Conservation (phyloP, 1,140 invertebrate species). For the Leptinotarsa defecta region DNA sequence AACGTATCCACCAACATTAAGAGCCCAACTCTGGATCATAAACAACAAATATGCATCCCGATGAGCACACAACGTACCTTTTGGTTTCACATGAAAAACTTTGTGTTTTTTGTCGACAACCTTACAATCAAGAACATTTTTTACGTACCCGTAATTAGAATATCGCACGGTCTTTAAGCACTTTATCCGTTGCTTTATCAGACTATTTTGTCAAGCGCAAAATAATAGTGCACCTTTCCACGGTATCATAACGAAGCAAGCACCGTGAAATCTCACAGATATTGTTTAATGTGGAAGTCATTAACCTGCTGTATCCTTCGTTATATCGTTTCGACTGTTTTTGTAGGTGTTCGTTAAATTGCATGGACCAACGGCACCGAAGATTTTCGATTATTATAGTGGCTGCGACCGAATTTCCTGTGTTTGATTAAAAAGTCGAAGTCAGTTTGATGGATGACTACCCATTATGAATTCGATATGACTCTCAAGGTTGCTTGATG, state of each 20-base stretch:
- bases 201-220: constrained; percentile 18
- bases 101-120: not conserved
- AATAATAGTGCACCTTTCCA: constrained; percentile 22
- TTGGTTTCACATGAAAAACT: not conserved
- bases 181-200: constrained; percentile 15
- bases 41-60: not conserved
- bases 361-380: constrained; percentile 4
- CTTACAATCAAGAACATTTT: not conserved
- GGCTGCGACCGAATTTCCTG: not conserved
- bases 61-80: not conserved
- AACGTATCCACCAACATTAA: not conserved
- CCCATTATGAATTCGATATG: constrained; percentile 5
- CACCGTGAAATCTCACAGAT: constrained; percentile 22
- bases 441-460: not conserved
- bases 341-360: not conserved
- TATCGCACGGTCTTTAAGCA: constrained; percentile 20
- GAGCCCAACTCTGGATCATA: not conserved
- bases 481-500: not conserved
- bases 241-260: constrained; percentile 13
- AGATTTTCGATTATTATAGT: constrained; percentile 4
- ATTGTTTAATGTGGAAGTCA: constrained; percentile 17
- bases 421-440: not conserved
- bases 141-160: constrained; percentile 12
- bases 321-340: not conserved
- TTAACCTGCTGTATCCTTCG: constrained; percentile 6